Percentiles rank a stretch among this genome's conserved stretches.
Evolutionary conservation across 1,140 invertebrate genomes (phyloP).

Genomic region (Campodea augens): DNA sequence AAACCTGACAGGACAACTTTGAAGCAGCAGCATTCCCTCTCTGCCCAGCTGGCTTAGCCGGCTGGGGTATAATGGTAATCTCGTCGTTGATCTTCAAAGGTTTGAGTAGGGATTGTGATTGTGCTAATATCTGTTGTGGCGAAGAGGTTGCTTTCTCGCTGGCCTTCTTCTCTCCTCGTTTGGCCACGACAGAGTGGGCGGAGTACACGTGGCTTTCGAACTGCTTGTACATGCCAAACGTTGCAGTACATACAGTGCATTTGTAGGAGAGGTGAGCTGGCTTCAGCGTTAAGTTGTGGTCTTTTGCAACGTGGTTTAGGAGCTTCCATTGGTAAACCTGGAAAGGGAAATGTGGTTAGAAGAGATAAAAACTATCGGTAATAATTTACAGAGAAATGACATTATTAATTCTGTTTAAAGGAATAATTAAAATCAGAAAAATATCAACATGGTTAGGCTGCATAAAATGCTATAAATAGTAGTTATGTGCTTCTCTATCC

Average conservation of each 20-base stretch:
- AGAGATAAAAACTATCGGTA: conserved; percentile 5
- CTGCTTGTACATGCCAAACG: conserved; percentile 85
- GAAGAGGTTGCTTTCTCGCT: conserved; percentile 6
- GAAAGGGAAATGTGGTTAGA: conserved; percentile 20
- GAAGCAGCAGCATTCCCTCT: no score
- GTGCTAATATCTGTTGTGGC: conserved; percentile 18
- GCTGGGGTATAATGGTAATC: conserved; percentile 79
- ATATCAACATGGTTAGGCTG: no score
- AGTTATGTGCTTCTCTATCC: no score
- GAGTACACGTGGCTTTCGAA: conserved; percentile 88
- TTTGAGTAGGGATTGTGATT: conserved; percentile 50
- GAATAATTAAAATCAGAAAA: conserved; percentile 5
- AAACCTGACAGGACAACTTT: no score
- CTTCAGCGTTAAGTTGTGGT: conserved; percentile 76
- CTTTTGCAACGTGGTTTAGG: conserved; percentile 70
- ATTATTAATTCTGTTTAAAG: neutral
- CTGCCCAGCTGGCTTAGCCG: conserved; percentile 25
- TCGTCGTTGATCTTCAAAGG: conserved; percentile 79
- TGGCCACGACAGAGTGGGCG: conserved; percentile 67
- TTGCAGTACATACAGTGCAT: conserved; percentile 83
- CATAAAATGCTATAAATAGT: no score
- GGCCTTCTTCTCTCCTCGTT: conserved; percentile 48
- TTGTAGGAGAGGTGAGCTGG: conserved; percentile 84
- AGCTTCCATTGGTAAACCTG: conserved; percentile 84
- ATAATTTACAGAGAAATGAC: neutral